phyloP scores from a whole-genome alignment of 2,888 invertebrate species.

The Pasiphila rectangulata region DNA sequence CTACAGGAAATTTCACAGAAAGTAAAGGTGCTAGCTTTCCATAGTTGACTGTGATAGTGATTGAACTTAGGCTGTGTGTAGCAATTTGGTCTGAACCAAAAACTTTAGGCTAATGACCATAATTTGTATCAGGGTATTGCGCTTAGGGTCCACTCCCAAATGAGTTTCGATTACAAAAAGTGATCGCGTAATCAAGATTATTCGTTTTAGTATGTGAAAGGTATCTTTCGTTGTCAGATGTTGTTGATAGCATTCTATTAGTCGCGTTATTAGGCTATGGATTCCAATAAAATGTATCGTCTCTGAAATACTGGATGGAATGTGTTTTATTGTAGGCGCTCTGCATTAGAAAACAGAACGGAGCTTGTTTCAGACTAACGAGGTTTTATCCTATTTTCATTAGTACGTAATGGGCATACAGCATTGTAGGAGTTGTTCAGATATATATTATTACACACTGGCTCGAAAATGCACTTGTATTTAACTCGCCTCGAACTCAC shows the following conservation, averaged over 20 bases:
- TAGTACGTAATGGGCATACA: no score
- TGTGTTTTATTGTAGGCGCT: no score
- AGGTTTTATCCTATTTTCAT: no score
- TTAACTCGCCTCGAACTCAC: no score
- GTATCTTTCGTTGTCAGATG: constrained; percentile 7
- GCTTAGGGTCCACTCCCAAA: constrained; percentile 1
- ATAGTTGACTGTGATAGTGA: neutral
- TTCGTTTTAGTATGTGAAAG: constrained; percentile 9
- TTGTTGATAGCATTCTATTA: constrained; percentile 10
- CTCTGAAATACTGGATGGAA: no score
- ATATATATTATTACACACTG: no score
- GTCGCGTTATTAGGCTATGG: neutral
- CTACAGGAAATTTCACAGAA: no score
- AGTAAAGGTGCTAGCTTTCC: neutral
- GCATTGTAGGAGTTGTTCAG: no score
- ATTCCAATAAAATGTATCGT: neutral
- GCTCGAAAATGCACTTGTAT: no score
- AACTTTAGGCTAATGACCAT: constrained; percentile 23
- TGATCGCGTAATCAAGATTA: neutral
- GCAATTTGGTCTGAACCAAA: constrained; percentile 13
- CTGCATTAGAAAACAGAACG: no score
- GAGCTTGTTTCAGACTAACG: no score
- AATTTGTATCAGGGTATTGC: constrained; percentile 18
- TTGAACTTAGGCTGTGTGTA: constrained; percentile 7
- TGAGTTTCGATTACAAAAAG: constrained; percentile 9